Percentiles rank a stretch among this genome's conserved stretches.
Conservation (phyloP, 1,140 invertebrate genomes). For the Planococcus citri region DNA sequence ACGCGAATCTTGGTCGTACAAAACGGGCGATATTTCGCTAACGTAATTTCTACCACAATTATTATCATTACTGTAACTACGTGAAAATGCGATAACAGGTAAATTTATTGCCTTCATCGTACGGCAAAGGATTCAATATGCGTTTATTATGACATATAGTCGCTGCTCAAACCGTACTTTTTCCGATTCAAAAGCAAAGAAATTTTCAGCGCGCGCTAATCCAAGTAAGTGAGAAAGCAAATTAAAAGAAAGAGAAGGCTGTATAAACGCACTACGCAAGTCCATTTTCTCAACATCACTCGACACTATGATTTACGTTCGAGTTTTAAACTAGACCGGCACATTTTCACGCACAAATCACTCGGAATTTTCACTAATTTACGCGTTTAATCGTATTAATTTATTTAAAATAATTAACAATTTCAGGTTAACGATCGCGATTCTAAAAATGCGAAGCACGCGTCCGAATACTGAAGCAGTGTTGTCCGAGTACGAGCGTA, state of each 20-base stretch:
- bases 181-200: conserved; percentile 13
- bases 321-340: neutral
- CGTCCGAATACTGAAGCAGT: neutral
- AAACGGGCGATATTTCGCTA: neutral
- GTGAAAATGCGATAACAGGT: neutral
- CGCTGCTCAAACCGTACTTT: conserved; percentile 10
- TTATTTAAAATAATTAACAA: neutral
- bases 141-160: conserved; percentile 12
- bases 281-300: neutral
- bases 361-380: too few species aligned
- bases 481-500: neutral
- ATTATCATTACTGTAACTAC: neutral
- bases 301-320: neutral
- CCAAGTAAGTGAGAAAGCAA: conserved; percentile 1
- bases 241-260: conserved; percentile 11
- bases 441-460: conserved; percentile 18
- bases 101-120: conserved; percentile 3
- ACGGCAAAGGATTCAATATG: conserved; percentile 12
- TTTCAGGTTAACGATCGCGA: conserved; percentile 18
- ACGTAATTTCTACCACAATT: neutral
- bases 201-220: conserved; percentile 20
- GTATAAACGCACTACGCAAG: conserved; percentile 13
- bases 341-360: too few species aligned
- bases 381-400: neutral
- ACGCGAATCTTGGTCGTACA: neutral